phyloP scores from a whole-genome alignment of 1,140 invertebrate species.

The Bradynema listronoti region DNA sequence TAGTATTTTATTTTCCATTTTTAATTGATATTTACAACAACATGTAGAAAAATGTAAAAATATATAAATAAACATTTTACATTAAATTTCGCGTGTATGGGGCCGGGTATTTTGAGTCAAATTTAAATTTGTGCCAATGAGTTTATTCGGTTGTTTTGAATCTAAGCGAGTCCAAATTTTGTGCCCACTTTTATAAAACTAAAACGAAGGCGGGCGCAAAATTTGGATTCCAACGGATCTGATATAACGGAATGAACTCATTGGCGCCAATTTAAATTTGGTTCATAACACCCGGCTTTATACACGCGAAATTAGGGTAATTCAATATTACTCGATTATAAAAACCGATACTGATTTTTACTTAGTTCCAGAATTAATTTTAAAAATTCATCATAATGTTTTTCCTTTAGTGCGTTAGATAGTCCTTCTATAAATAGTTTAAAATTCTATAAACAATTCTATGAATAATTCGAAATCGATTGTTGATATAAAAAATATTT shows the following conservation, averaged over 20 bases:
- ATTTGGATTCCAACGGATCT: not conserved
- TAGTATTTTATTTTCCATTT: no score
- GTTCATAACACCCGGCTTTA: not conserved
- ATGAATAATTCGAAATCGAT: not conserved
- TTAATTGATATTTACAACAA: no score
- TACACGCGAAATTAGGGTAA: not conserved
- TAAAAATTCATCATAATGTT: not conserved
- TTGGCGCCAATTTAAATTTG: not conserved
- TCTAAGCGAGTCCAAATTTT: no score
- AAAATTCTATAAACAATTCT: not conserved
- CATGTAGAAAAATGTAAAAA: no score
- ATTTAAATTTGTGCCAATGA: no score
- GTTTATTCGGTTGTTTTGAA: no score
- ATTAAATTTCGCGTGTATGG: no score
- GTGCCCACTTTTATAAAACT: no score
- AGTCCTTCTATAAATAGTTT: not conserved
- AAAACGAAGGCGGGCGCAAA: no score
- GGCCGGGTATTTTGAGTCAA: no score
- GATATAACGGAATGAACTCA: not conserved
- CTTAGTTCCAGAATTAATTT: not conserved
- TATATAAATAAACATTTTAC: no score
- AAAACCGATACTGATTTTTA: not conserved
- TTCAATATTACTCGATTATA: not conserved
- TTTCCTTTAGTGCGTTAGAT: not conserved
- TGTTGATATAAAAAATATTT: no score